Evolutionary conservation across 2,113 vertebrate species (phyloP).

Genomic region (Cottus gobio): DNA sequence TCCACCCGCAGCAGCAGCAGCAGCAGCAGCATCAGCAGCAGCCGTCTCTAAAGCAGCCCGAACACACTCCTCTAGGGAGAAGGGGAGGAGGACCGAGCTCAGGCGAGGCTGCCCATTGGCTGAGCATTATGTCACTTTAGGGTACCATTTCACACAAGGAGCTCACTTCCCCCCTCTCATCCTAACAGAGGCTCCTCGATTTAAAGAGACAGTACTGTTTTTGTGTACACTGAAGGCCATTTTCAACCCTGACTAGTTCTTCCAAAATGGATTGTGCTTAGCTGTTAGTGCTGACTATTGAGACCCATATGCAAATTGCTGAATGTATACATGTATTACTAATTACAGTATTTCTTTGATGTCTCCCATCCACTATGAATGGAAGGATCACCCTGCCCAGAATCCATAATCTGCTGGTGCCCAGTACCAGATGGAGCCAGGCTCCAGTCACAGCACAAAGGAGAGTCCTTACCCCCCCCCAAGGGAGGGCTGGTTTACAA

Average conservation of each 20-base stretch:
- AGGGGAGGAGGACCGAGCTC: conserved; percentile 49
- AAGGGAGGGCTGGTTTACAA: conserved; percentile 62
- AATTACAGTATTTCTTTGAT: neutral
- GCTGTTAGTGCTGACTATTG: neutral
- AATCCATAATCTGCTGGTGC: conserved; percentile 53
- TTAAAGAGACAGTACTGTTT: conserved; percentile 78
- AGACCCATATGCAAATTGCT: neutral
- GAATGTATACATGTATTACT: neutral
- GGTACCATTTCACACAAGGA: conserved; percentile 64
- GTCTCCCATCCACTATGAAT: neutral
- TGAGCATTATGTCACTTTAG: conserved; percentile 73
- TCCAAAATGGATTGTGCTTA: conserved; percentile 6
- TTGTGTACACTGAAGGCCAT: conserved; percentile 35
- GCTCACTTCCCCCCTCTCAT: conserved; percentile 41
- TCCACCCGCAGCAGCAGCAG: conserved; percentile 46
- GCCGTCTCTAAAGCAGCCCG: conserved; percentile 45
- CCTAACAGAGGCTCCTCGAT: conserved; percentile 62
- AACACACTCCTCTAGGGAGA: conserved; percentile 47
- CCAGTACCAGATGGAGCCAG: conserved; percentile 75
- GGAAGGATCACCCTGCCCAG: conserved; percentile 6
- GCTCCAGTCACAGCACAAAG: conserved; percentile 71
- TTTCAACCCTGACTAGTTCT: conserved; percentile 23
- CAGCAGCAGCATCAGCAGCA: conserved; percentile 52
- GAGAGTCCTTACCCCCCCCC: conserved; percentile 31
- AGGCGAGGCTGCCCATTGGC: conserved; percentile 66